phyloP scores from a whole-genome alignment of 2,888 invertebrate species.

The Lycophotia porphyrea region DNA sequence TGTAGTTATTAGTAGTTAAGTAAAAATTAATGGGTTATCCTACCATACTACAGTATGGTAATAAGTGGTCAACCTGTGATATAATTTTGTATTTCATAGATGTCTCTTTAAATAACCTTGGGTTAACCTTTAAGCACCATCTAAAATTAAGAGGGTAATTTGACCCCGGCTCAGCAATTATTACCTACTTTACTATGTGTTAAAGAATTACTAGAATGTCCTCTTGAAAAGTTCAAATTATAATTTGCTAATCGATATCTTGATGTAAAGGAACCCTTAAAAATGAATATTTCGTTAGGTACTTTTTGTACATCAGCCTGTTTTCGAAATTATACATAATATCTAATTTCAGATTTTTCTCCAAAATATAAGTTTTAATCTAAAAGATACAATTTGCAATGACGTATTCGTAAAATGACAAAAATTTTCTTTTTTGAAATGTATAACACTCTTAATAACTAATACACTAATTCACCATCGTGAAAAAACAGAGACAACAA shows the following conservation, averaged over 20 bases:
- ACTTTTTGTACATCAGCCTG: background rate
- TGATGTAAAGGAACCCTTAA: background rate
- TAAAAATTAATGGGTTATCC: no score
- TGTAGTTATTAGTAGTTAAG: no score
- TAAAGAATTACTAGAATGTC: background rate
- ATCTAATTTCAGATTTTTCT: background rate
- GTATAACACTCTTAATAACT: conserved; percentile 9
- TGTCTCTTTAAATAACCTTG: background rate
- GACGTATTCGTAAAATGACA: background rate
- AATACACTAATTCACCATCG: background rate
- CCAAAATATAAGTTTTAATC: background rate
- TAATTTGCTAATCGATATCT: background rate
- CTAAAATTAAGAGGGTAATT: background rate
- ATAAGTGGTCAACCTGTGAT: conserved; percentile 1
- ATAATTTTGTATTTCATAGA: background rate
- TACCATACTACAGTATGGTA: no score
- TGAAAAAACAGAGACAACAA: conserved; percentile 25
- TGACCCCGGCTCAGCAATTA: background rate
- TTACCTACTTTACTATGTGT: background rate
- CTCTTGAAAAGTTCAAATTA: background rate
- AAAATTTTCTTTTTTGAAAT: conserved; percentile 8
- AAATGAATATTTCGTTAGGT: background rate
- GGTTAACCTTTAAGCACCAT: background rate
- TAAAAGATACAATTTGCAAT: conserved; percentile 3
- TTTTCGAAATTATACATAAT: background rate